Evolutionary conservation across 2,797 vertebrate species (phyloP).

Genomic region (Melanotaenia parkinsoni): DNA sequence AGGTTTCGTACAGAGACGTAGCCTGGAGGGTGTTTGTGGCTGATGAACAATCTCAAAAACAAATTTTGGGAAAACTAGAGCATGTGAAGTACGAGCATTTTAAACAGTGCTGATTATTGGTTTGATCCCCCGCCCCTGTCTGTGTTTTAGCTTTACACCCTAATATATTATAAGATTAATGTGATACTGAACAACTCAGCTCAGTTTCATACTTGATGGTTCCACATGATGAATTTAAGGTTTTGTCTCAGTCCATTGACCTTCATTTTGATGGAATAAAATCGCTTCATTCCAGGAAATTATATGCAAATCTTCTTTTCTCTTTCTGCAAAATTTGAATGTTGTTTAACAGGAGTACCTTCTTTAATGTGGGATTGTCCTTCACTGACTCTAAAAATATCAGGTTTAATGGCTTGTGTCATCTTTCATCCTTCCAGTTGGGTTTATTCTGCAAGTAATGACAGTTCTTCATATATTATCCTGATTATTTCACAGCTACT

Average conservation of each 20-base stretch:
- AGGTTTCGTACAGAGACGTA: conserved; percentile 18
- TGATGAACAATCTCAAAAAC: conserved; percentile 39
- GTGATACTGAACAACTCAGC: neutral
- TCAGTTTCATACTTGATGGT: neutral
- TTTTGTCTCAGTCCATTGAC: neutral
- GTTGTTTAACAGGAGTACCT: neutral
- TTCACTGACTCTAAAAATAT: neutral
- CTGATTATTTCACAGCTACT: neutral
- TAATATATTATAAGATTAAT: neutral
- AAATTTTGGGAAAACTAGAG: conserved; percentile 9
- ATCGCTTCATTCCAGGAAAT: neutral
- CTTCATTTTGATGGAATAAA: neutral
- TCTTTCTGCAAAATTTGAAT: neutral
- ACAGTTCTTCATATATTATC: neutral
- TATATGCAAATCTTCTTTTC: neutral
- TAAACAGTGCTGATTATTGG: neutral
- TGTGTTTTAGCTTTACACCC: neutral
- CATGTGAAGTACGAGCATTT: neutral
- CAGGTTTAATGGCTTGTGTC: neutral
- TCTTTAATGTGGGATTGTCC: neutral
- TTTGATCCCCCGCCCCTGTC: neutral
- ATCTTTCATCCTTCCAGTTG: conserved; percentile 6
- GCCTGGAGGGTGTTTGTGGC: conserved; percentile 15
- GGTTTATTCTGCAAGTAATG: conserved; percentile 4
- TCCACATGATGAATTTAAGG: neutral